Evolutionary conservation across 2,888 invertebrate genomes (phyloP), one percentile per base, ranked within the genome.

Genomic region (Euproctis similis): DNA sequence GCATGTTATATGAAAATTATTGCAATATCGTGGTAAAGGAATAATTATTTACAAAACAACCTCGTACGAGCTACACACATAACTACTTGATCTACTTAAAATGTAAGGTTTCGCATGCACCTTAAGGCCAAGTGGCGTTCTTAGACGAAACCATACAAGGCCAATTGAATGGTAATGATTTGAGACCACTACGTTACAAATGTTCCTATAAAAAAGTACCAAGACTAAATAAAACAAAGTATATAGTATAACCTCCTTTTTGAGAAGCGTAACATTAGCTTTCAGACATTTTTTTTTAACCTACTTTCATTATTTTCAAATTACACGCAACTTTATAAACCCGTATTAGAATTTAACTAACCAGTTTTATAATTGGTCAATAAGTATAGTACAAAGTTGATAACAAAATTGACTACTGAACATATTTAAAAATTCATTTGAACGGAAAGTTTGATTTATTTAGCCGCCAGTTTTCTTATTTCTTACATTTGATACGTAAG

Each of bases 61-160:
- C 37, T 39, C 40, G 33, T 40, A 35, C 36, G 30, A 36, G 21
- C 21, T 10, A 10, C 21, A 21, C 7, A 11, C 10, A 10, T 21
- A 14, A 6, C 21, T 21, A 10, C 21, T 21, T 8, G 21, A 31
- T 40, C 17, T 26, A 30, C 16, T 32, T 34, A 28, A n/a, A n/a
- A 28, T 34, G 8, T 44, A 45, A 55, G 53, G 54, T 59, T 57
- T 58, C 47, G 45, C 53, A 48, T 43, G 39, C 51, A 56, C 28
- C 33, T 46, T 59, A 63, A 65, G 57, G 59, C 50, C 48, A 45
- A 58, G 46, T 46, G 44, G 31, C 44, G 39, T 53, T 53, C 34
- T 47, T 48, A 44, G 51, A 39, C 52, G 46, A 59, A 57, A 44
- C 51, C 53, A 52, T 50, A 53, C 71, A 70, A 74, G 73, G 73